Percentiles rank a stretch among this genome's conserved stretches.
Conservation (phyloP, 2,113 vertebrate species). For the Mastomys natalensis region DNA sequence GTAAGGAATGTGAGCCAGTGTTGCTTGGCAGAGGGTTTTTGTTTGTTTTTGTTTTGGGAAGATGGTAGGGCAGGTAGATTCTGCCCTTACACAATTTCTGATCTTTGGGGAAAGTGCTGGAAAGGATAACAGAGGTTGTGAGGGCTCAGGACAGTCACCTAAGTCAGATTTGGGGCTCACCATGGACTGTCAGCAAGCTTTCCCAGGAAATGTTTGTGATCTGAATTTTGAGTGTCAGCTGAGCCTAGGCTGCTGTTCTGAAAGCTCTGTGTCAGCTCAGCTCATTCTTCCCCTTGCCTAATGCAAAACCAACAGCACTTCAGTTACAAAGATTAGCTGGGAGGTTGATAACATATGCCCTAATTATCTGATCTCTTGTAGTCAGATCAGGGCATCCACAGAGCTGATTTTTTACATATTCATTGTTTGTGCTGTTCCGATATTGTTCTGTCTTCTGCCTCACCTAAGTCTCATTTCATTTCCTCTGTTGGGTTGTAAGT, state of each 20-base stretch:
- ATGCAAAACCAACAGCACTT: neutral
- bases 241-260: neutral
- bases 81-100: neutral
- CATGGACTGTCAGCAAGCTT: neutral
- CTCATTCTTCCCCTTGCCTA: neutral
- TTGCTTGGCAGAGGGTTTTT: neutral
- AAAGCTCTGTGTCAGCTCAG: neutral
- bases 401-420: neutral
- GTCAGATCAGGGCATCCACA: neutral
- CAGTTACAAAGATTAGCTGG: neutral
- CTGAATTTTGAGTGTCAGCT: neutral
- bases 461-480: neutral
- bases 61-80: no score
- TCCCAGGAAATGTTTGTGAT: neutral
- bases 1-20: neutral
- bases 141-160: neutral
- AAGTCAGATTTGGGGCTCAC: neutral
- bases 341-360: neutral
- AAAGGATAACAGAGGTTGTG: neutral
- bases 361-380: constrained; percentile 50
- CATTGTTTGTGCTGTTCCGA: neutral
- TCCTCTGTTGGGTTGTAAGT: neutral
- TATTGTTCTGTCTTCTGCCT: neutral
- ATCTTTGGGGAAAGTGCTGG: neutral
- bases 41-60: neutral